Percentiles rank a stretch among this genome's conserved stretches.
Conservation (phyloP, 2,113 vertebrate species). For the Anser brachyrhynchus region DNA sequence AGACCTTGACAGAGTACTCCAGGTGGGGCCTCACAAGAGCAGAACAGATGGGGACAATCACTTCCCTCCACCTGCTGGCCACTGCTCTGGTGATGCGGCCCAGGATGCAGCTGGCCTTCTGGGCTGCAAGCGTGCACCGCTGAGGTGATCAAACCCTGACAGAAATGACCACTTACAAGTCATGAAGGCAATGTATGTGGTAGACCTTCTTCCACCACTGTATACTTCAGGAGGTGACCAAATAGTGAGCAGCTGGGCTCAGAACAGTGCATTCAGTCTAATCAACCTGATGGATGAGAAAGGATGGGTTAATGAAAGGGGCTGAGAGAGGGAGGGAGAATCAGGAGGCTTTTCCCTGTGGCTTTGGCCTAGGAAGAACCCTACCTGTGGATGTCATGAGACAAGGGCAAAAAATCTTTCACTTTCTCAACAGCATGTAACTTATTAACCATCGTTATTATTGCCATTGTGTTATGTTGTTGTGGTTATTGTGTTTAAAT, state of each 20-base stretch:
- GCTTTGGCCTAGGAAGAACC: background rate
- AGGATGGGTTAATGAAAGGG: background rate
- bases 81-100: too few species aligned
- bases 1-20: too few species aligned
- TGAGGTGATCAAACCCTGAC: background rate
- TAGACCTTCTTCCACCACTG: background rate
- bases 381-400: background rate
- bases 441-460: background rate
- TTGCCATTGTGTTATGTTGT: background rate
- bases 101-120: too few species aligned
- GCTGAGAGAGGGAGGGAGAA: background rate
- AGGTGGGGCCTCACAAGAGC: too few species aligned
- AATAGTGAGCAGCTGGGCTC: background rate
- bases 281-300: background rate
- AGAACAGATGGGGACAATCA: too few species aligned
- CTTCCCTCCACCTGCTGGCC: too few species aligned
- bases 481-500: background rate
- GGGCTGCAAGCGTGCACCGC: too few species aligned
- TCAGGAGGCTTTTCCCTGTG: background rate
- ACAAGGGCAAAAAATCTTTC: background rate
- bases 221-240: background rate
- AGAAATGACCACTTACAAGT: background rate
- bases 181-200: background rate
- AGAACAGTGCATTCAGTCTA: background rate
- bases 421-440: background rate